These are phyloP conservation scores for Tachypleus tridentatus DNA, from an alignment of 1,140 invertebrate species.

Conservation along the genomic window DNA sequence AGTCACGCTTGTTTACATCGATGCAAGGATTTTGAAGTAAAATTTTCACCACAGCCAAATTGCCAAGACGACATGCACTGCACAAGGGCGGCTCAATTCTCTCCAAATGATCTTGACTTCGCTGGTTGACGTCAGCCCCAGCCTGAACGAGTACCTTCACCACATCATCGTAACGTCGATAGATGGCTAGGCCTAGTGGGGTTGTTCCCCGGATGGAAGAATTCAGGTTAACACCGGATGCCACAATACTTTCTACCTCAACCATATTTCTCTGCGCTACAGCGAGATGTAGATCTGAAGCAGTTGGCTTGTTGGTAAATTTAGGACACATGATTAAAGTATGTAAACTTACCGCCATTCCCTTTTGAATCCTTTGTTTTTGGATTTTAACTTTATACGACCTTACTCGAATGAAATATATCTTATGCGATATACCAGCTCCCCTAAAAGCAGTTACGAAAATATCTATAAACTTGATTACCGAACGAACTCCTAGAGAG, in stretches of 20 bases:
- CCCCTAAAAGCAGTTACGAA: too few relatives aligned
- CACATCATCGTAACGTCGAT: constrained; percentile 25
- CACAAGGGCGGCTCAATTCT: constrained; percentile 26
- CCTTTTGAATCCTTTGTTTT: neutral
- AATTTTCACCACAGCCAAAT: constrained; percentile 22
- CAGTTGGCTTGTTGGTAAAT: too few relatives aligned
- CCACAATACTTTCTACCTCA: too few relatives aligned
- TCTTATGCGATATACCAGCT: too few relatives aligned
- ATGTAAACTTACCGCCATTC: neutral
- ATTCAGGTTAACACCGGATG: neutral
- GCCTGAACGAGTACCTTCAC: constrained; percentile 25
- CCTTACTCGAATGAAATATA: too few relatives aligned
- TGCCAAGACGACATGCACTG: constrained; percentile 27
- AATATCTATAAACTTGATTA: too few relatives aligned
- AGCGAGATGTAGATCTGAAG: too few relatives aligned
- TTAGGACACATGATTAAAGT: too few relatives aligned
- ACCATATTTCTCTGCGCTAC: too few relatives aligned
- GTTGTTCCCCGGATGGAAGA: constrained; percentile 24
- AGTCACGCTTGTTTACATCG: constrained; percentile 24
- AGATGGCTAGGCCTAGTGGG: constrained; percentile 28
- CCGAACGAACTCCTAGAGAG: too few relatives aligned
- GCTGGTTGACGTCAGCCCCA: constrained; percentile 26
- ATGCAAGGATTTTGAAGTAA: constrained; percentile 19
- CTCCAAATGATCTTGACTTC: constrained; percentile 17
- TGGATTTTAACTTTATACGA: neutral